Percentiles rank a stretch among this genome's conserved stretches.
Conservation (phyloP, 2,113 vertebrate genomes). For the Synodontis membranacea region DNA sequence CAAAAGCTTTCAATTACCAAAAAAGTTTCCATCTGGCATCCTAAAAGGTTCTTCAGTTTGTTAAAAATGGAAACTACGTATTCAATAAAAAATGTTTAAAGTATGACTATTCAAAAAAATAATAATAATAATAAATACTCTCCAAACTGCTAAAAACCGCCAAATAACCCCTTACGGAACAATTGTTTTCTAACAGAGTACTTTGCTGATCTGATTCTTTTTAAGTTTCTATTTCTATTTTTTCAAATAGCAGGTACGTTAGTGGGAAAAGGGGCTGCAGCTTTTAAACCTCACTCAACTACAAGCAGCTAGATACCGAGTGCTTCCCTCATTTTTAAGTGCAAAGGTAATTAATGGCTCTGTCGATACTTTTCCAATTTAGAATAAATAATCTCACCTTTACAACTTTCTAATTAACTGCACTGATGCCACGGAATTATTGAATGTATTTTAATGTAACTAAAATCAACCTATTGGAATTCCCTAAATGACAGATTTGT, state of each 20-base stretch:
- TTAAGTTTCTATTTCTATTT: too few relatives aligned
- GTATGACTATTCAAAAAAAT: too few relatives aligned
- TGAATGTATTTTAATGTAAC: conserved; percentile 33
- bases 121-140: not conserved
- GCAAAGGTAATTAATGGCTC: conserved; percentile 31
- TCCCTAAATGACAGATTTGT: conserved; percentile 49
- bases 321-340: not conserved
- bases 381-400: conserved; percentile 39
- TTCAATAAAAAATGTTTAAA: not conserved
- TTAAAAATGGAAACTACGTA: not conserved
- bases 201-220: not conserved
- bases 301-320: not conserved
- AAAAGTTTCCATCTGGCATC: not conserved
- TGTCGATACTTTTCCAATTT: conserved; percentile 21
- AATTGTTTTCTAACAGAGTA: not conserved
- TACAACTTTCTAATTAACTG: conserved; percentile 33
- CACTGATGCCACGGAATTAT: conserved; percentile 31
- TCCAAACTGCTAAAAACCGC: not conserved
- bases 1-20: not conserved
- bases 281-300: not conserved
- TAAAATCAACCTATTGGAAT: conserved; percentile 41
- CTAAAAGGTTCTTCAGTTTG: not conserved
- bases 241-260: not conserved
- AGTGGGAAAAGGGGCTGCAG: not conserved
- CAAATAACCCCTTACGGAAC: not conserved